Percentiles rank a stretch among this genome's conserved stretches.
Conservation (phyloP, 2,888 invertebrate genomes). For the Electrophaes corylata region DNA sequence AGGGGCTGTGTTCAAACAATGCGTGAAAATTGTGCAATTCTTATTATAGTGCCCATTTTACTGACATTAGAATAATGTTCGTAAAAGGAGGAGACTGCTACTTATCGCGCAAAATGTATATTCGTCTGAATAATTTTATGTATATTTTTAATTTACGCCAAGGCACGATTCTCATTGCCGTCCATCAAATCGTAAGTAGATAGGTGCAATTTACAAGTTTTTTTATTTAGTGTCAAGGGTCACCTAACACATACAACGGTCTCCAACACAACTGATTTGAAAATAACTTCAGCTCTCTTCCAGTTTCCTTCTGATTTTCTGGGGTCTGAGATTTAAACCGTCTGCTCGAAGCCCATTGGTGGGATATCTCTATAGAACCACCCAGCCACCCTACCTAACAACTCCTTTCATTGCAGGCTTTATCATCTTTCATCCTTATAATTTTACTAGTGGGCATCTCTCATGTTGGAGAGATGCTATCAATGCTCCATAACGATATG, state of each 20-base stretch:
- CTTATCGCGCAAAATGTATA: conserved; percentile 72
- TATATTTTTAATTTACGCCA: conserved; percentile 81
- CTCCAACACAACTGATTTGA: background rate
- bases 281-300: background rate
- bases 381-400: background rate
- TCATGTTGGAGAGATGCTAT: conserved; percentile 77
- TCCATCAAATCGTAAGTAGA: conserved; percentile 82
- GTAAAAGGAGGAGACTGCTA: conserved; percentile 74
- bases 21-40: conserved; percentile 50
- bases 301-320: background rate
- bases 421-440: conserved; percentile 76
- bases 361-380: background rate
- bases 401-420: conserved; percentile 57
- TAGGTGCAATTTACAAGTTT: background rate
- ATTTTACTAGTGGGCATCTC: conserved; percentile 78
- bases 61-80: conserved; percentile 59
- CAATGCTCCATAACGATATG: conserved; percentile 79
- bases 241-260: background rate
- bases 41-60: conserved; percentile 50
- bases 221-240: background rate
- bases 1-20: conserved; percentile 61
- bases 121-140: conserved; percentile 77
- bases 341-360: background rate
- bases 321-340: background rate
- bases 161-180: conserved; percentile 81